Percentiles rank a stretch among this genome's conserved stretches.
phyloP scores from a whole-genome alignment of 2,888 invertebrate species.

The Napeogenes sylphis region DNA sequence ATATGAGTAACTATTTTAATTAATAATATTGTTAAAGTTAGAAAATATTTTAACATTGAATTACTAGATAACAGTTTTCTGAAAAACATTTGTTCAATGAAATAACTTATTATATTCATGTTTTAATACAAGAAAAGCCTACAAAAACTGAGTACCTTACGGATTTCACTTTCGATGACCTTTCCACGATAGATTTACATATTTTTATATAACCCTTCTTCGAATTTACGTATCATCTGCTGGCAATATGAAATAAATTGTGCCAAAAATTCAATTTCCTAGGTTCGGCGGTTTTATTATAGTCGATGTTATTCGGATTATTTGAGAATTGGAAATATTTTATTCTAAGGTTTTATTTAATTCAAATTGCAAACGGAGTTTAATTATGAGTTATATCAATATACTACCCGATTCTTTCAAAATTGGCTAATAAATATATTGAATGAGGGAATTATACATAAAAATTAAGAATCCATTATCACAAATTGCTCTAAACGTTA shows the following conservation, averaged over 20 bases:
- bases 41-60: too few relatives aligned
- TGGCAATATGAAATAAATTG: conserved; percentile 31
- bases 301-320: conserved; percentile 21
- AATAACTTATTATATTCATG: neutral
- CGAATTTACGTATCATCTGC: conserved; percentile 26
- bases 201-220: conserved; percentile 16
- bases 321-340: conserved; percentile 14
- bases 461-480: too few relatives aligned
- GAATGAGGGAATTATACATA: too few relatives aligned
- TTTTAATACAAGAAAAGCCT: neutral
- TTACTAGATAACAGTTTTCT: too few relatives aligned
- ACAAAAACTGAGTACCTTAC: neutral
- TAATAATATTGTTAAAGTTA: too few relatives aligned
- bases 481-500: too few relatives aligned
- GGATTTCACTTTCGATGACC: conserved; percentile 8
- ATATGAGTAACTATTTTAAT: too few relatives aligned
- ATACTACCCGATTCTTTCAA: too few relatives aligned
- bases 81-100: too few relatives aligned
- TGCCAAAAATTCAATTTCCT: conserved; percentile 28
- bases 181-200: conserved; percentile 14
- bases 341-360: neutral
- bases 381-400: neutral
- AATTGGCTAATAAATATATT: too few relatives aligned
- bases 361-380: neutral
- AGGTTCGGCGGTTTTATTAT: conserved; percentile 27